Evolutionary conservation across 2,888 invertebrate genomes (phyloP), one percentile per base, ranked within the genome.

Genomic region (Drosophila multiciliata): DNA sequence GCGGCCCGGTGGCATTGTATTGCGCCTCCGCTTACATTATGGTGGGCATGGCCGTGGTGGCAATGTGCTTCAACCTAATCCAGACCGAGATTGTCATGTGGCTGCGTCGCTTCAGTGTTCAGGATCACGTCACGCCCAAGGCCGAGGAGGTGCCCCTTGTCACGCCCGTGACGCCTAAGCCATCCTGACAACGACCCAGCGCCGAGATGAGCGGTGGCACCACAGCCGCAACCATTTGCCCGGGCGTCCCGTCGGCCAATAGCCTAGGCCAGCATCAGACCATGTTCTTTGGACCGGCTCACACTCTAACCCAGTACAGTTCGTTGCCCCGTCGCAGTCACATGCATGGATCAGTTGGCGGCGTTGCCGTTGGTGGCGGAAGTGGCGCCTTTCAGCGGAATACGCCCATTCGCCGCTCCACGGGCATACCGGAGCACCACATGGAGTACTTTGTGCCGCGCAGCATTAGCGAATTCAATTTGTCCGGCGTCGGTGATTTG

Each of bases 21-120:
- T 95, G 96, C 61, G 97, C 97, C 83, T 96, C 97, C 52, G 95
- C 96, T 8, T 97, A 97, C 91, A 97, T 97, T 69, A 93, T 97
- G 70, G 95, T 97, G 38, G 97, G 97, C 53, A 96, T 97, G 95
- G 97, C 97, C 20, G 95, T 97, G 74, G 95, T 97, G 57, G 97
- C 97, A 42, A 97, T 97, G 96, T 97, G 97, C 92, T 97, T 97
- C 93, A 97, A 96, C 92, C 94, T 97, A 68, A 96, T 97, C 61
- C 97, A 97, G 92, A 97, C 97, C 88, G 97, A 97, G 92, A 94
- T 96, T 68, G 93, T 93, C 29, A 86, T 92, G 67, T 93, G 93
- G 93, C 80, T 93, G 77, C 91, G 93, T 36, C 92, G 92, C 49
- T 94, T 93, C 76, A 93, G 91, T 73, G 92, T 91, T 20, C 92